Percentiles rank a stretch among this genome's conserved stretches.
Conservation (phyloP, 1,140 invertebrate genomes). For the Drosophila chauvacae region DNA sequence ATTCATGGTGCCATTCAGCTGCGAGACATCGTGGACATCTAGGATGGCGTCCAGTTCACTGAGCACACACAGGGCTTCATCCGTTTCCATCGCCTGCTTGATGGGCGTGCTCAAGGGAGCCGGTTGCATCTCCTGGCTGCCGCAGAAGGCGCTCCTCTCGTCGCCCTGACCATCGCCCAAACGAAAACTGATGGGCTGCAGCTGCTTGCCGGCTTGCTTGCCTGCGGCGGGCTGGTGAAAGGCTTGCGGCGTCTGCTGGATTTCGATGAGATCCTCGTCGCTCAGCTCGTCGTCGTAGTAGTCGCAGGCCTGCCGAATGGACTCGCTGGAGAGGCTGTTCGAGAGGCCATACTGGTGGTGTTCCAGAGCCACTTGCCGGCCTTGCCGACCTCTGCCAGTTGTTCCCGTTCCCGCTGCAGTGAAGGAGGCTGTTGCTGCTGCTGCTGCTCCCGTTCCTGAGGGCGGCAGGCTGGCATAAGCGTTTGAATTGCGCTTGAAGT, state of each 20-base stretch:
- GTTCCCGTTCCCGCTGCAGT: conserved; percentile 30
- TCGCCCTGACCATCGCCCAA: conserved; percentile 30
- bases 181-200: conserved; percentile 58
- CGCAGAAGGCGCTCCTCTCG: conserved; percentile 61
- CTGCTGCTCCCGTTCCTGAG: conserved; percentile 39
- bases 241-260: conserved; percentile 66
- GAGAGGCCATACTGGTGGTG: conserved; percentile 74
- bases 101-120: conserved; percentile 61
- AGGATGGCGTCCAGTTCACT: conserved; percentile 78
- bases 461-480: conserved; percentile 70
- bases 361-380: conserved; percentile 15
- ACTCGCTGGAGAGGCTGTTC: conserved; percentile 75
- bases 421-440: neutral
- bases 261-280: conserved; percentile 75
- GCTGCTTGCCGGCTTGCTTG: conserved; percentile 7
- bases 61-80: conserved; percentile 64
- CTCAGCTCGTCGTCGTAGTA: conserved; percentile 75
- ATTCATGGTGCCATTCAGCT: conserved; percentile 38
- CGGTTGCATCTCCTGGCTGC: conserved; percentile 54
- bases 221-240: conserved; percentile 44
- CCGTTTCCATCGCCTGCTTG: conserved; percentile 52
- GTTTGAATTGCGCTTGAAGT: conserved; percentile 73
- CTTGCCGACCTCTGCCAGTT: conserved; percentile 12
- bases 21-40: conserved; percentile 65
- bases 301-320: conserved; percentile 71